Evolutionary conservation across 2,888 invertebrate species (phyloP).

Genomic region (Fabriciana adippe): DNA sequence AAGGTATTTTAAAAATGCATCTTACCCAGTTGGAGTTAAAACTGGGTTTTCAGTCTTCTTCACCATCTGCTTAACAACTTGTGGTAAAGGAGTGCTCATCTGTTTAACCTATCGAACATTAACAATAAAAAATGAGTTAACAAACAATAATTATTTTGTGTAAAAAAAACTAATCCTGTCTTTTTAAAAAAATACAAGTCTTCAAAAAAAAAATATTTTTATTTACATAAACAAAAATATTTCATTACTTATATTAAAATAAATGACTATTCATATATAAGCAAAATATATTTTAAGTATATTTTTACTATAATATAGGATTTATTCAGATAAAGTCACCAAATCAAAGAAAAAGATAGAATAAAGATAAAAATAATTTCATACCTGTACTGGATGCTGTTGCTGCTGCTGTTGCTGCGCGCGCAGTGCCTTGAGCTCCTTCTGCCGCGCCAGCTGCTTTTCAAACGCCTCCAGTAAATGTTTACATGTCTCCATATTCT

Average conservation of each 20-base stretch:
- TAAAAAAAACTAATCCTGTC: no score
- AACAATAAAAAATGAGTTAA: slow-evolving; percentile 2
- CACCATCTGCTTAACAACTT: slow-evolving; percentile 64
- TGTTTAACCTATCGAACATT: slow-evolving; percentile 60
- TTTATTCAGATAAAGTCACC: no score
- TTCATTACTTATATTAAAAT: neutral
- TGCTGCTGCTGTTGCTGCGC: slow-evolving; percentile 65
- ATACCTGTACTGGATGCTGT: slow-evolving; percentile 69
- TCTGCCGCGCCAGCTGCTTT: slow-evolving; percentile 88
- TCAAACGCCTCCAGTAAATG: slow-evolving; percentile 91
- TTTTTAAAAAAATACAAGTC: no score
- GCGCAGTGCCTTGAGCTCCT: slow-evolving; percentile 85
- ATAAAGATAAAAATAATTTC: no score
- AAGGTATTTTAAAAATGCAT: no score
- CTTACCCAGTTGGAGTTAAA: slow-evolving; percentile 74
- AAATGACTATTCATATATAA: neutral
- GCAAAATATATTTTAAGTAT: neutral
- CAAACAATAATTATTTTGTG: no score
- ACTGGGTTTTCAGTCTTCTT: slow-evolving; percentile 68
- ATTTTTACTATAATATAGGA: neutral
- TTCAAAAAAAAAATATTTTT: no score
- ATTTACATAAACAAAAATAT: no score
- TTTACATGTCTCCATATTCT: slow-evolving; percentile 89
- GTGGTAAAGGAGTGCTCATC: slow-evolving; percentile 65
- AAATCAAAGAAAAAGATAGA: no score